A percentile compares a stretch with the other conserved stretches of the same genome.
Evolutionary conservation across 2,113 vertebrate genomes (phyloP).

Genomic region (Bos taurus): ARS-UCD2.0 NC_037334.1:4558501-4559000

Average conservation of each 20-base stretch:
- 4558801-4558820: not conserved
- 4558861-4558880: not conserved
- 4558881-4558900: not conserved
- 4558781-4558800: not conserved
- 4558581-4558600: not conserved
- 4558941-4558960: constrained; percentile 35
- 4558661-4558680: not conserved
- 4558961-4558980: constrained; percentile 39
- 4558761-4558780: not conserved
- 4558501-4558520: not conserved
- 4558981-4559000: constrained; percentile 57
- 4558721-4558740: not conserved
- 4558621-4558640: not conserved
- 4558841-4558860: not conserved
- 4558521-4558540: not conserved
- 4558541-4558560: no score
- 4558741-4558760: not conserved
- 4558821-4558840: constrained; percentile 1
- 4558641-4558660: not conserved
- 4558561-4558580: not conserved
- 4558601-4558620: not conserved
- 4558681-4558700: not conserved
- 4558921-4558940: constrained; percentile 15
- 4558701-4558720: not conserved
- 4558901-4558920: not conserved